These are phyloP conservation scores for Phylloscopus collybita DNA, from an alignment of 2,797 vertebrate species.

Conservation along the genomic window DNA sequence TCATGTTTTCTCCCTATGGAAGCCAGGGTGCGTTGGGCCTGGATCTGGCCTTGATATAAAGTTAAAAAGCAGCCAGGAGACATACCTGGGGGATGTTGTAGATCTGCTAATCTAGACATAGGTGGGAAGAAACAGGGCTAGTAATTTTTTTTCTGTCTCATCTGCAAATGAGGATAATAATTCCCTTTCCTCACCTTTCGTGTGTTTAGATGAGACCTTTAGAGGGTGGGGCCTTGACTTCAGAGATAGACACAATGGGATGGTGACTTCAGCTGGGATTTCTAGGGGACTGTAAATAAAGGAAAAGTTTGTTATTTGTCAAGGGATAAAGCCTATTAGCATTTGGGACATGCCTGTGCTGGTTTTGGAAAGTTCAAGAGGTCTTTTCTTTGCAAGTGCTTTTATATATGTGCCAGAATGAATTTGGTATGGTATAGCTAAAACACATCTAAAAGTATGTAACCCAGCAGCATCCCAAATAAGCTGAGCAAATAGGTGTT, in stretches of 20 bases:
- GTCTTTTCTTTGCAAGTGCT: not conserved
- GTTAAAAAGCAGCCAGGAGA: conserved; percentile 10
- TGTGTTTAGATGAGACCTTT: not conserved
- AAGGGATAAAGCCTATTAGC: not conserved
- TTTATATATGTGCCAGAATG: not conserved
- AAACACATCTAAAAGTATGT: not conserved
- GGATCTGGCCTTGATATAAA: not conserved
- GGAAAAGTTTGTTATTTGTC: not conserved
- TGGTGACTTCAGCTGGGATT: not conserved
- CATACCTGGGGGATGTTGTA: not conserved
- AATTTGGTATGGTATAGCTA: not conserved
- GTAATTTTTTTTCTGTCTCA: not conserved
- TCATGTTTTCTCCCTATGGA: fast-evolving
- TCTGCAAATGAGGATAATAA: conserved; percentile 41
- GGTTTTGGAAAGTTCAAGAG: conserved; percentile 9
- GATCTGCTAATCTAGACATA: not conserved
- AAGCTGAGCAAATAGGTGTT: not conserved
- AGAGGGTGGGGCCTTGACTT: conserved; percentile 4
- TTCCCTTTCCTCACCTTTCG: not conserved
- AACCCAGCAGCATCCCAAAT: not conserved
- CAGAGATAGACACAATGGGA: not conserved
- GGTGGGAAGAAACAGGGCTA: not conserved
- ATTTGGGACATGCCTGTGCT: not conserved
- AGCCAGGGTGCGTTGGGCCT: not conserved
- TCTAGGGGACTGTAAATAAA: not conserved